A percentile compares a stretch with the other conserved stretches of the same genome.
Evolutionary conservation across 2,888 invertebrate species (phyloP).

Genomic region (Oscheius sp.): DNA sequence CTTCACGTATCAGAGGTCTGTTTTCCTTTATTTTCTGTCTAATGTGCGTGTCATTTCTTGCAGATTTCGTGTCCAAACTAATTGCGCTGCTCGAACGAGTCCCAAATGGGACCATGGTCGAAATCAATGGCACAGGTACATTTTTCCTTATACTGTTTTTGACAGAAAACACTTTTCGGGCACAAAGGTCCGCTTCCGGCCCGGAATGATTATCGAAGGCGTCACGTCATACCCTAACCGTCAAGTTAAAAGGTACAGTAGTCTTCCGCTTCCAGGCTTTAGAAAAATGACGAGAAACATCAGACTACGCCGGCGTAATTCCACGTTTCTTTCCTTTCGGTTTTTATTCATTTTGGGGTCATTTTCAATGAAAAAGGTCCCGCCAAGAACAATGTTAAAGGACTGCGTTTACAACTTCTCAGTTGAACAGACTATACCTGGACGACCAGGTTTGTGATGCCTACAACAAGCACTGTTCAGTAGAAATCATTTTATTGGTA

Average conservation of each 20-base stretch:
- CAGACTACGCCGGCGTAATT: no score
- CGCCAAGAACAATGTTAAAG: no score
- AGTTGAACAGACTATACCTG: no score
- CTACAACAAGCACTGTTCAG: no score
- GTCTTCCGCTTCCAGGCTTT: no score
- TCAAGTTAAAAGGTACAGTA: conserved; percentile 83
- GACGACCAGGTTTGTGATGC: no score
- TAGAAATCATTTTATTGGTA: no score
- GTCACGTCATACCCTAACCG: conserved; percentile 84
- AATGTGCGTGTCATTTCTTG: conserved; percentile 35
- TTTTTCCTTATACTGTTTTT: background rate
- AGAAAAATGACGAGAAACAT: no score
- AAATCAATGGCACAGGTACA: conserved; percentile 85
- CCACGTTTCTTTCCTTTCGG: no score
- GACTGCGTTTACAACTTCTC: no score
- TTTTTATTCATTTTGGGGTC: no score
- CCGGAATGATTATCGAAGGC: conserved; percentile 91
- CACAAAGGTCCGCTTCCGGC: conserved; percentile 87
- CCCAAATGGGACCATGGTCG: conserved; percentile 91
- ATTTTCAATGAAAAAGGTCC: no score
- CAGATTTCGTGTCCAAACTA: conserved; percentile 76
- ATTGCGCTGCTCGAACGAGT: conserved; percentile 90
- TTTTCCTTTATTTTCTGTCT: background rate
- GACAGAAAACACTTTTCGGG: conserved; percentile 77
- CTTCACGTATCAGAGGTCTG: conserved; percentile 78